These are phyloP conservation scores for Sminthurinus aureus DNA, from an alignment of 2,888 invertebrate genomes.

Conservation along the genomic window DNA sequence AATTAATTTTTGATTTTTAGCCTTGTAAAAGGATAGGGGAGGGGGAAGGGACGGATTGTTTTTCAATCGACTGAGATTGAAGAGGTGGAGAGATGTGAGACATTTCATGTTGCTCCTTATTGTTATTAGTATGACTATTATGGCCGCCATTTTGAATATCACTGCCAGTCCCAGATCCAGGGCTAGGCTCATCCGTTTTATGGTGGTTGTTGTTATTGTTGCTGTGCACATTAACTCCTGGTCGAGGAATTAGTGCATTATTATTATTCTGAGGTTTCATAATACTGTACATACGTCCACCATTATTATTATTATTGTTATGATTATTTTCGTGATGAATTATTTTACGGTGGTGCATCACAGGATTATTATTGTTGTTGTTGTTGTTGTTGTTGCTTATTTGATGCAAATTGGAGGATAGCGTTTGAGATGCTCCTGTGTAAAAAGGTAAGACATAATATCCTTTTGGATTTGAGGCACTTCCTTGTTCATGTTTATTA, in stretches of 20 bases:
- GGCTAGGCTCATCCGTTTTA: neutral
- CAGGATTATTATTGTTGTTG: no score
- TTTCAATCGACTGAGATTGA: no score
- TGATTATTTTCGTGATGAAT: neutral
- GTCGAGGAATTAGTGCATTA: neutral
- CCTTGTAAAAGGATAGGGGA: neutral
- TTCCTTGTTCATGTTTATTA: no score
- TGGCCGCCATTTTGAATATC: neutral
- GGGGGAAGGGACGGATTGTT: no score
- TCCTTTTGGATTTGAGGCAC: slow-evolving; percentile 6
- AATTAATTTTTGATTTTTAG: neutral
- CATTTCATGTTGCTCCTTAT: neutral
- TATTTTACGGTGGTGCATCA: no score
- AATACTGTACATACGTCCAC: neutral
- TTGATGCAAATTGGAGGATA: neutral
- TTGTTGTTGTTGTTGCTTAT: neutral
- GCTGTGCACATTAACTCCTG: neutral
- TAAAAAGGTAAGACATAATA: slow-evolving; percentile 34
- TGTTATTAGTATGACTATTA: neutral
- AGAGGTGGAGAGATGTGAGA: neutral
- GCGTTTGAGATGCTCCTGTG: neutral
- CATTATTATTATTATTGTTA: neutral
- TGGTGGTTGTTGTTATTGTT: neutral
- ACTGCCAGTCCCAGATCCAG: neutral
- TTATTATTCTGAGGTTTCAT: neutral